A percentile compares a stretch with the other conserved stretches of the same genome.
phyloP scores from a whole-genome alignment of 2,888 invertebrate genomes.

The Acronicta psi region DNA sequence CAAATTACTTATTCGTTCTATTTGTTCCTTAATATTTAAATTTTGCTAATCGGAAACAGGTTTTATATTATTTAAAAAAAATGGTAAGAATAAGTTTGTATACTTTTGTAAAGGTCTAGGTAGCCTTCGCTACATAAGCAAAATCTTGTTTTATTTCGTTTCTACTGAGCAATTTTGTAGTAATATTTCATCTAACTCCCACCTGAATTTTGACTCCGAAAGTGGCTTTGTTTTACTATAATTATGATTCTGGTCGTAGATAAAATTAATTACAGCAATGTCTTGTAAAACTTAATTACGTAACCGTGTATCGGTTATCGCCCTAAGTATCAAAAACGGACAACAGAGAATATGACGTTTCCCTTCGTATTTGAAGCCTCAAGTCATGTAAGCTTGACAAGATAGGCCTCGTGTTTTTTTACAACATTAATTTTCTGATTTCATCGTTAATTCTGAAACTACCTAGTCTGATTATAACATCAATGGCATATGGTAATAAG shows the following conservation, averaged over 20 bases:
- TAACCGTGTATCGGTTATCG: constrained; percentile 35
- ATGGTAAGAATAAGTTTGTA: background rate
- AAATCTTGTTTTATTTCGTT: constrained; percentile 3
- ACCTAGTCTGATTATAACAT: no score
- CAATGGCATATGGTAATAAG: no score
- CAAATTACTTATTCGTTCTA: constrained; percentile 24
- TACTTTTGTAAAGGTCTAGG: no score
- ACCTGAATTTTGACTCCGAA: constrained; percentile 71
- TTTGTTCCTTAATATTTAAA: constrained; percentile 40
- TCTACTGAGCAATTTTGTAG: constrained; percentile 16
- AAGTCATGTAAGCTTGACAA: background rate
- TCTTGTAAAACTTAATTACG: constrained; percentile 46
- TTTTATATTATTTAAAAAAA: constrained; percentile 12
- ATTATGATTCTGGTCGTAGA: constrained; percentile 53
- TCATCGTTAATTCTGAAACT: no score
- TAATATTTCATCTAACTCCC: constrained; percentile 71
- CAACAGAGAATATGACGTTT: constrained; percentile 24
- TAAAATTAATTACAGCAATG: constrained; percentile 60
- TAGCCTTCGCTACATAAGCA: no score
- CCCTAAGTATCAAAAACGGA: constrained; percentile 27
- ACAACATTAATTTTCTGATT: background rate
- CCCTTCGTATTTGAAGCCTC: constrained; percentile 2
- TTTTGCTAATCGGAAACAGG: constrained; percentile 46
- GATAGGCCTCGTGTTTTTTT: background rate
- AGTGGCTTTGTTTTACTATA: constrained; percentile 65